Conservation (phyloP, 2,888 invertebrate species). For the Idaea dimidiata region DNA sequence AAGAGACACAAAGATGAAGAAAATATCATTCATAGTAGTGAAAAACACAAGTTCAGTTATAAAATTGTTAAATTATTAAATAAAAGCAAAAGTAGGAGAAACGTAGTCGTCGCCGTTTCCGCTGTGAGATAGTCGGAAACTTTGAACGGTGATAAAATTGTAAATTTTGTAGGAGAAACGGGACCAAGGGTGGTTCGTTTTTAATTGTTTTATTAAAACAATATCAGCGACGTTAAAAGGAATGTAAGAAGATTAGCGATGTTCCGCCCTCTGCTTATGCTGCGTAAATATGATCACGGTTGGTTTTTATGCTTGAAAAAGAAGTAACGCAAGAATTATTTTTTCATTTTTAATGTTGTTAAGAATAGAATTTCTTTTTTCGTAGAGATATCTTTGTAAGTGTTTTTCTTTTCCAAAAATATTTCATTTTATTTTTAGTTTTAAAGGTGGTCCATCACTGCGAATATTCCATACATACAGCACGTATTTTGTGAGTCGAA, state of each 20-base stretch:
- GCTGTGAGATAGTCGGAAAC: constrained; percentile 66
- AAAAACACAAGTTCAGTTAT: constrained; percentile 70
- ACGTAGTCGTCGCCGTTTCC: constrained; percentile 70
- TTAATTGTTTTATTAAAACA: constrained; percentile 35
- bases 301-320: constrained; percentile 18
- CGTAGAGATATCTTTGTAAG: background rate
- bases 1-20: constrained; percentile 30
- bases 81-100: constrained; percentile 67
- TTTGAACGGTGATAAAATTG: background rate
- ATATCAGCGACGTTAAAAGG: constrained; percentile 28
- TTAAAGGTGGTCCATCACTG: no score
- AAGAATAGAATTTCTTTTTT: background rate
- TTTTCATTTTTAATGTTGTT: constrained; percentile 2
- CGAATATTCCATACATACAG: no score
- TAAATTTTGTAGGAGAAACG: constrained; percentile 56
- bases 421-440: no score
- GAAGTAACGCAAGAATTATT: constrained; percentile 3
- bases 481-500: no score
- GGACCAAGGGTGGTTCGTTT: constrained; percentile 60
- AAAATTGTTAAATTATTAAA: constrained; percentile 63
- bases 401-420: background rate
- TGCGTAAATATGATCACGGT: constrained; percentile 17
- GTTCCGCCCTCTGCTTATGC: constrained; percentile 25
- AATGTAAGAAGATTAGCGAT: constrained; percentile 31
- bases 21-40: constrained; percentile 45